Evolutionary conservation across 1,140 invertebrate species (phyloP), one percentile per base, ranked within the genome.

Genomic region (Asbolus verrucosus): DNA sequence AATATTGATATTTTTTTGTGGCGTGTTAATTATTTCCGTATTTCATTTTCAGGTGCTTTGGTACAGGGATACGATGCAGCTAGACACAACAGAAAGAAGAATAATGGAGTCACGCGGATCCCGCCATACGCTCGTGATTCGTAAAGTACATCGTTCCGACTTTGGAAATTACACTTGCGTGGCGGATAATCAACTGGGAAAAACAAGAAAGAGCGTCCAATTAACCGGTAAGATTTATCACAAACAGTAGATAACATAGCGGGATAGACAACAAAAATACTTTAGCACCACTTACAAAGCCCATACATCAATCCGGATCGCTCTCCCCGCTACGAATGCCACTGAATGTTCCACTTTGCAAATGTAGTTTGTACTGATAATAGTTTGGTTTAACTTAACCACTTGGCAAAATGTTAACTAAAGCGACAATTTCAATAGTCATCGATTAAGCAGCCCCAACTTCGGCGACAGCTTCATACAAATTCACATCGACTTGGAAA

Each of bases 111-210:
- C 85, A 39, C 81, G 85, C 68, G 87, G 87, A 18, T 87, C 86
- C 73, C 80, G 87, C 71, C 87, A 89, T 78, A 89, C 86, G 8
- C 83, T 90, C 62, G 87, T 89, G 77, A 87, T 90, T 72, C 83
- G 87, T 27, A 89, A 89, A 83, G 87, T 90, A 59, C 85, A 88
- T 75, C 81, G 82, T 30, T 83, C 86, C 59, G 89, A 90, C 81
- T 90, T 90, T 80, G 88, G 88, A 71, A 89, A 89, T 81, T 90
- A 90, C 77, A 88, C 86, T 72, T 90, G 89, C 80, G 84, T 86
- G 59, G 89, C 89, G 6, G 87, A 89, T 76, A 90, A 90, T 81
- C 83, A 84, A 76, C 82, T 89, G 30, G 89, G 89, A 65, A 87
- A 87, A 79, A 84, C 84, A 65, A 82, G 85, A 68, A 86, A 88